A percentile compares a stretch with the other conserved stretches of the same genome.
Evolutionary conservation across 1,140 invertebrate species (phyloP).

Genomic region (Ptiloglossa arizonensis): DNA sequence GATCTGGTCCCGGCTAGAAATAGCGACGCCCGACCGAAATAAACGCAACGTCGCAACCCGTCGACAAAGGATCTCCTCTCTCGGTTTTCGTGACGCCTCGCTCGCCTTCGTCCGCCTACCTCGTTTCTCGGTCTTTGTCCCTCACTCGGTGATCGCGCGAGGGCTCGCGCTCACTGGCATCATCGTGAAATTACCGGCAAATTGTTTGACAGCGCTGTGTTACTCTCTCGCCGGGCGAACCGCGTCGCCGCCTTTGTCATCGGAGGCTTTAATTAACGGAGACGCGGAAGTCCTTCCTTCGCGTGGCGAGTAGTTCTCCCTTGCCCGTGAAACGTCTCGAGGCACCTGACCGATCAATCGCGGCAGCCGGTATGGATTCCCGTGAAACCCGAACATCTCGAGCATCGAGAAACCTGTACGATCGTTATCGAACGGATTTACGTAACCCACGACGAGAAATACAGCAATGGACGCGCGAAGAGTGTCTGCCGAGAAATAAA

Average conservation of each 20-base stretch:
- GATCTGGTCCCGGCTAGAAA: slow-evolving; percentile 52
- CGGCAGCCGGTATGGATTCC: too few relatives aligned
- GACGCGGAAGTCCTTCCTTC: background rate
- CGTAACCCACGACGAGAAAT: too few relatives aligned
- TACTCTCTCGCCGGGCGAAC: background rate
- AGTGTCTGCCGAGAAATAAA: too few relatives aligned
- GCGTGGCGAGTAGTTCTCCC: background rate
- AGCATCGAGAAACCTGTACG: too few relatives aligned
- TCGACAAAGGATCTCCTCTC: slow-evolving; percentile 48
- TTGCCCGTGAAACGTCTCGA: background rate
- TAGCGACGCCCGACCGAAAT: slow-evolving; percentile 57
- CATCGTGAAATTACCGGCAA: slow-evolving; percentile 37
- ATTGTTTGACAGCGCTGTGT: slow-evolving; percentile 27
- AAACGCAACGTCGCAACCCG: slow-evolving; percentile 39
- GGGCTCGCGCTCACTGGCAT: background rate
- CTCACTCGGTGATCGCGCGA: background rate
- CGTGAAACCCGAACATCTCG: too few relatives aligned
- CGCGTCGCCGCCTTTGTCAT: slow-evolving; percentile 9
- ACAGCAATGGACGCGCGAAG: too few relatives aligned
- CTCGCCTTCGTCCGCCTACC: background rate
- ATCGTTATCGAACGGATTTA: too few relatives aligned
- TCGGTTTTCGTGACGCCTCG: slow-evolving; percentile 24
- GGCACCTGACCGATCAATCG: too few relatives aligned
- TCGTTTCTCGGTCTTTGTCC: background rate
- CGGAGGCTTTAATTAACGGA: background rate